phyloP scores from a whole-genome alignment of 2,888 invertebrate species.

The Gastrophysa polygoni region DNA sequence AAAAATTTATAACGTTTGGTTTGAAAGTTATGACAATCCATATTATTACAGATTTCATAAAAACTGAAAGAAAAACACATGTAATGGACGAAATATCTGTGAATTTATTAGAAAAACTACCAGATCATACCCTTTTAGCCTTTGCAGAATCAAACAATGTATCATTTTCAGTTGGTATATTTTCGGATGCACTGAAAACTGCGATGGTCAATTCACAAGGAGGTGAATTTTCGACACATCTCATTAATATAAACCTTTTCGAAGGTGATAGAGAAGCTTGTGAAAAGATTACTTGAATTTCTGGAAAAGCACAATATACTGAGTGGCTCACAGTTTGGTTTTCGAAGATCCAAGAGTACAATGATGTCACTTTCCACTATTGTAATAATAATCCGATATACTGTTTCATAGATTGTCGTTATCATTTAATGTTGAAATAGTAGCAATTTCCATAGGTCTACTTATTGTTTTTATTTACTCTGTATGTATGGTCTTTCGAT shows the following conservation, averaged over 20 bases:
- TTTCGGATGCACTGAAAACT: not conserved
- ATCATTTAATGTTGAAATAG: too few species aligned
- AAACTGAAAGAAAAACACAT: not conserved
- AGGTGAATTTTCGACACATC: not conserved
- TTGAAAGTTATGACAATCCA: too few species aligned
- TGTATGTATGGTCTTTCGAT: too few species aligned
- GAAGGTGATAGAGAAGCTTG: not conserved
- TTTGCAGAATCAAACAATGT: slow-evolving; percentile 7
- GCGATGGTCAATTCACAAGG: not conserved
- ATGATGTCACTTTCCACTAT: not conserved
- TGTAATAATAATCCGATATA: too few species aligned
- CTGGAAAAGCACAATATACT: not conserved
- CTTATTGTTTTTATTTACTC: too few species aligned
- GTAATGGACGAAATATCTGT: slow-evolving; percentile 9
- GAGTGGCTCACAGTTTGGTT: not conserved
- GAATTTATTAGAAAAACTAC: slow-evolving; percentile 11
- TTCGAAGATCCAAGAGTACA: not conserved
- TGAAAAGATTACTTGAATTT: not conserved
- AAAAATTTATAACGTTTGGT: too few species aligned
- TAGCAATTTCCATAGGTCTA: too few species aligned
- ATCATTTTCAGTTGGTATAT: slow-evolving; percentile 7
- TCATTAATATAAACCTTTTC: not conserved
- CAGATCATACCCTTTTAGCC: slow-evolving; percentile 8
- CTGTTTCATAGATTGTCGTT: too few species aligned
- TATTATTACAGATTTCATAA: too few species aligned